Evolutionary conservation across 2,797 vertebrate genomes (phyloP).

Genomic region (Botia kubotai): DNA sequence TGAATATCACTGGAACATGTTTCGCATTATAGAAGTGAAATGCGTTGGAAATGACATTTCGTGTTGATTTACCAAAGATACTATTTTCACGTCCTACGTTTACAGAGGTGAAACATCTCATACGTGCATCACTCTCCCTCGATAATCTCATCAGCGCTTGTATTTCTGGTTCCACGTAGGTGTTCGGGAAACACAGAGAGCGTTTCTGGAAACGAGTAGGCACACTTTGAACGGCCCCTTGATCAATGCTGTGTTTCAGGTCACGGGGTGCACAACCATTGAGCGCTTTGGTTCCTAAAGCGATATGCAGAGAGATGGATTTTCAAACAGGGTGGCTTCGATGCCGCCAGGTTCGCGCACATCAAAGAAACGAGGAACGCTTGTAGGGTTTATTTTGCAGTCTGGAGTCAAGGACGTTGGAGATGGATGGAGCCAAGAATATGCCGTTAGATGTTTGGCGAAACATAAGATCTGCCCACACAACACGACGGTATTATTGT

Average conservation of each 20-base stretch:
- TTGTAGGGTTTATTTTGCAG: not conserved
- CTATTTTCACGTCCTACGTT: slow-evolving; percentile 26
- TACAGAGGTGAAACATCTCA: slow-evolving; percentile 31
- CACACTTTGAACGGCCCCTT: slow-evolving; percentile 41
- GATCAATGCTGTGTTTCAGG: slow-evolving; percentile 51
- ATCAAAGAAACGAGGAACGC: slow-evolving; percentile 40
- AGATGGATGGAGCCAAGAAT: slow-evolving; percentile 24
- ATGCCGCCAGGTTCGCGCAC: slow-evolving; percentile 39
- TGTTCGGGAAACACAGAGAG: slow-evolving; percentile 68
- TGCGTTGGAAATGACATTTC: not conserved
- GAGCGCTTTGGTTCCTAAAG: slow-evolving; percentile 34
- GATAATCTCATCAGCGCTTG: slow-evolving; percentile 61
- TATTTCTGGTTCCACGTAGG: slow-evolving; percentile 72
- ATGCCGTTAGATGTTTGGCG: slow-evolving; percentile 19
- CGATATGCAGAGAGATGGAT: slow-evolving; percentile 43
- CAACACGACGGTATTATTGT: slow-evolving; percentile 3
- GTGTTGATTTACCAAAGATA: slow-evolving; percentile 6
- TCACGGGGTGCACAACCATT: slow-evolving; percentile 45
- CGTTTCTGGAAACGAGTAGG: slow-evolving; percentile 55
- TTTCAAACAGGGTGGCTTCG: slow-evolving; percentile 32
- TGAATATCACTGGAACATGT: not conserved
- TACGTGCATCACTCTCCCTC: slow-evolving; percentile 51
- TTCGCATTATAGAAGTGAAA: not conserved
- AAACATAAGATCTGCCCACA: slow-evolving; percentile 33
- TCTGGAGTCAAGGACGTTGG: slow-evolving; percentile 38